Percentiles rank a stretch among this genome's conserved stretches.
phyloP scores from a whole-genome alignment of 2,113 vertebrate genomes.

The Hylia prasina region DNA sequence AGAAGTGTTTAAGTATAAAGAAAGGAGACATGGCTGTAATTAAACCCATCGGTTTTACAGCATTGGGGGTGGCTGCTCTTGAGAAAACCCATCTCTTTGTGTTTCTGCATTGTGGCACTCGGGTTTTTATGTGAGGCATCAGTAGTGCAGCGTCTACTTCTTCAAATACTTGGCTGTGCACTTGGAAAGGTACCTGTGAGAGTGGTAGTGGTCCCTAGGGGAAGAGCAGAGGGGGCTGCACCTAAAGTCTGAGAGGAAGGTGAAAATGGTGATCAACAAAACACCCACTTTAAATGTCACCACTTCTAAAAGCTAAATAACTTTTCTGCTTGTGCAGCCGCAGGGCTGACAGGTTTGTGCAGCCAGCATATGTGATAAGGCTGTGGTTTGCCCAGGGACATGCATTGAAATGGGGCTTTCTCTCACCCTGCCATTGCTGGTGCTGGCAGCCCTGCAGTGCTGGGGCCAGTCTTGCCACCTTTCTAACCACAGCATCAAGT shows the following conservation, averaged over 20 bases:
- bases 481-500: neutral
- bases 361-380: accelerated
- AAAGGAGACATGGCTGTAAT: neutral
- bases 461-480: neutral
- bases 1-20: neutral
- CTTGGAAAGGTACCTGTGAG: neutral
- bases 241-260: neutral
- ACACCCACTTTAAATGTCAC: neutral
- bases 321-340: accelerated
- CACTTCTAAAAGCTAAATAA: neutral
- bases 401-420: accelerated
- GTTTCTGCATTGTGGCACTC: neutral
- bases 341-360: neutral
- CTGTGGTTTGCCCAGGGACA: neutral
- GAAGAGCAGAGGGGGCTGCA: neutral
- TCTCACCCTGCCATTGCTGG: neutral
- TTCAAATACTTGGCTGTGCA: accelerated
- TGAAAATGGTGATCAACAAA: neutral
- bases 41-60: neutral
- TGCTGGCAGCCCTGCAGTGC: neutral
- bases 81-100: neutral
- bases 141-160: neutral
- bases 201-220: neutral
- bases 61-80: accelerated
- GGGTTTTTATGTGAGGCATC: accelerated